Percentiles rank a stretch among this genome's conserved stretches.
Conservation (phyloP, 30 jellyfish, hydroid and myxozoan genomes). For the Aurelia aurita complex sp. Pacific region DNA sequence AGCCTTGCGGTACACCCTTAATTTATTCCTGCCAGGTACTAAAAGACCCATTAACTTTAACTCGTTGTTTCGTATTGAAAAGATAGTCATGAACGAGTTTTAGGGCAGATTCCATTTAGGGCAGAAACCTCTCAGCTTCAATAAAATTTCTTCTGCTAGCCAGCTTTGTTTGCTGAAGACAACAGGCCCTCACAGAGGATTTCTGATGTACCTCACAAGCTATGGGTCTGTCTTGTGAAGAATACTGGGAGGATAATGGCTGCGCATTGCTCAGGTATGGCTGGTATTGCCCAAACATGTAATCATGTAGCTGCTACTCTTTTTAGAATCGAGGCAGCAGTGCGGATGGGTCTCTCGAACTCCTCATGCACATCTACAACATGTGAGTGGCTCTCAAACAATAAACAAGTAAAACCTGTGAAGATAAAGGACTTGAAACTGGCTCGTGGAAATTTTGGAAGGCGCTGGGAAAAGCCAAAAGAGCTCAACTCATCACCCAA, state of each 20-base stretch:
- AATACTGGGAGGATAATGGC: no score
- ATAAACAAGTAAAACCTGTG: slow-evolving; percentile 18
- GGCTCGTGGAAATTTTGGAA: slow-evolving; percentile 20
- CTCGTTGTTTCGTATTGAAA: no score
- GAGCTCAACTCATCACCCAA: no score
- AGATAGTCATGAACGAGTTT: no score
- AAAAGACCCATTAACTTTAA: no score
- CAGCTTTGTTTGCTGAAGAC: no score
- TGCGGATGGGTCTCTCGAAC: slow-evolving; percentile 24
- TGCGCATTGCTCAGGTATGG: neutral
- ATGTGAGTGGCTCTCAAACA: slow-evolving; percentile 39
- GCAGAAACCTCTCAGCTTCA: neutral
- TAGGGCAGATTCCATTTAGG: neutral
- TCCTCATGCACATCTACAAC: slow-evolving; percentile 48
- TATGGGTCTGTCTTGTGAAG: no score
- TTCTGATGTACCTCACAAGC: no score
- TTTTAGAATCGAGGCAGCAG: slow-evolving; percentile 43
- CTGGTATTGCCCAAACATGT: slow-evolving; percentile 33
- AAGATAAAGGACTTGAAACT: slow-evolving; percentile 38
- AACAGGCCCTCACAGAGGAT: no score
- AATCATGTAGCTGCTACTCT: slow-evolving; percentile 15
- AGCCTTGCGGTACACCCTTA: no score
- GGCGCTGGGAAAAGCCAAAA: slow-evolving; percentile 1
- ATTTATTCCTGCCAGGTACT: no score
- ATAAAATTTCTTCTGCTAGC: neutral